phyloP scores from a whole-genome alignment of 2,797 vertebrate species.

The Danio jaintianensis region DNA sequence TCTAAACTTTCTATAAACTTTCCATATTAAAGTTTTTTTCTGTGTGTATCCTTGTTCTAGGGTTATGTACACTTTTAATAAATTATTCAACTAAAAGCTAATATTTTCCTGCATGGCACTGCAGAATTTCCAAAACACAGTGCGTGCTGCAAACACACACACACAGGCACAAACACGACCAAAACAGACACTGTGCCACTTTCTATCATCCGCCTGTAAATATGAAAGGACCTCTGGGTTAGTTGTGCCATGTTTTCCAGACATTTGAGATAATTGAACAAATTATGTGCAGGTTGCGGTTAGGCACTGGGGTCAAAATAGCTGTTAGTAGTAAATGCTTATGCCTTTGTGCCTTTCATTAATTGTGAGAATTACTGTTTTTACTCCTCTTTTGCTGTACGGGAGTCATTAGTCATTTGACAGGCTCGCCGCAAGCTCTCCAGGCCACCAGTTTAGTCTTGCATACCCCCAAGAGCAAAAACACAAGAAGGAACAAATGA shows the following conservation, averaged over 20 bases:
- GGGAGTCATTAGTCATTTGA: constrained; percentile 71
- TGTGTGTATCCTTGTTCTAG: constrained; percentile 46
- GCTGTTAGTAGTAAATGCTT: constrained; percentile 68
- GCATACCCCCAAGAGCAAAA: constrained; percentile 9
- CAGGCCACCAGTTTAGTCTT: constrained; percentile 55
- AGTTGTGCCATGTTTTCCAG: constrained; percentile 66
- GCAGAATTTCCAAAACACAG: constrained; percentile 11
- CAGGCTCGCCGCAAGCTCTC: constrained; percentile 60
- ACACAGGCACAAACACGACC: constrained; percentile 5
- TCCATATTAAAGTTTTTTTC: neutral
- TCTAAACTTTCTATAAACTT: constrained; percentile 30
- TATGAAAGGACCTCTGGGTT: constrained; percentile 66
- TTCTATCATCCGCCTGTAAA: constrained; percentile 62
- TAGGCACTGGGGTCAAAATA: constrained; percentile 67
- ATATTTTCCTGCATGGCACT: constrained; percentile 27
- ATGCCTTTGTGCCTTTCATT: constrained; percentile 67
- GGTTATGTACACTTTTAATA: constrained; percentile 13
- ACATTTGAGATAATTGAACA: constrained; percentile 78
- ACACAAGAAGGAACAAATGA: neutral
- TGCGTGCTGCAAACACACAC: neutral
- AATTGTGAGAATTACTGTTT: constrained; percentile 70
- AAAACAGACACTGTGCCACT: constrained; percentile 38
- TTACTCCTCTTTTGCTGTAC: constrained; percentile 60
- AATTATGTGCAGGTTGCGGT: constrained; percentile 70
- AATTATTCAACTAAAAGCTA: constrained; percentile 27